These are phyloP conservation scores for Empis livida DNA, from an alignment of 2,888 invertebrate genomes.

Conservation along the genomic window DNA sequence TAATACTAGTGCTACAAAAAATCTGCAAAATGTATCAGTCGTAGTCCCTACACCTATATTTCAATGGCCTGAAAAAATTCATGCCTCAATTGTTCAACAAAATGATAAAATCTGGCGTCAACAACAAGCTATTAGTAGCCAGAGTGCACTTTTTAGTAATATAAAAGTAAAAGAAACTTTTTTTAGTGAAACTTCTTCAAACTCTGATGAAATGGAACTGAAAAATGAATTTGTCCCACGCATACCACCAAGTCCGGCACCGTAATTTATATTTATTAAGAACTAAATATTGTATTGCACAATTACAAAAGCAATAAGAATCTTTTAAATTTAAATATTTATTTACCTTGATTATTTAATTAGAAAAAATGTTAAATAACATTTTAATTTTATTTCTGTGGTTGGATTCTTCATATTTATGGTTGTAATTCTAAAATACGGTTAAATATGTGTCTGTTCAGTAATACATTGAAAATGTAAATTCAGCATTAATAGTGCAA, in stretches of 20 bases:
- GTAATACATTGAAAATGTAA: no score
- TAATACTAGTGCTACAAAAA: slow-evolving; percentile 7
- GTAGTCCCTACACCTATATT: slow-evolving; percentile 15
- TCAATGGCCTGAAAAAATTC: slow-evolving; percentile 38
- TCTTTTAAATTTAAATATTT: no score
- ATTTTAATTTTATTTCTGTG: no score
- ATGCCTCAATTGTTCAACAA: slow-evolving; percentile 33
- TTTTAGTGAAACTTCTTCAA: slow-evolving; percentile 34
- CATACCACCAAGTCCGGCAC: slow-evolving; percentile 38
- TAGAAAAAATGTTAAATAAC: no score
- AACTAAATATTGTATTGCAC: neutral
- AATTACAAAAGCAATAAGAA: no score
- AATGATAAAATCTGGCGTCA: slow-evolving; percentile 32
- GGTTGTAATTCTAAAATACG: no score
- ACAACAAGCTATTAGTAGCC: slow-evolving; percentile 19
- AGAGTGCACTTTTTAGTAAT: slow-evolving; percentile 10
- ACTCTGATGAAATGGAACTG: slow-evolving; percentile 34
- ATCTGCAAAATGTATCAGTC: slow-evolving; percentile 3
- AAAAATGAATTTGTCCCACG: slow-evolving; percentile 31
- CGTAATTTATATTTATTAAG: slow-evolving; percentile 24
- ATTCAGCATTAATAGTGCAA: no score
- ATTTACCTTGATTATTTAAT: no score
- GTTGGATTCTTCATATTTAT: no score
- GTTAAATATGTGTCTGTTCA: no score
- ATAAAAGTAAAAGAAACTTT: slow-evolving; percentile 18